A percentile compares a stretch with the other conserved stretches of the same genome.
phyloP scores from a whole-genome alignment of 2,113 vertebrate genomes.

The Tachycineta bicolor region DNA sequence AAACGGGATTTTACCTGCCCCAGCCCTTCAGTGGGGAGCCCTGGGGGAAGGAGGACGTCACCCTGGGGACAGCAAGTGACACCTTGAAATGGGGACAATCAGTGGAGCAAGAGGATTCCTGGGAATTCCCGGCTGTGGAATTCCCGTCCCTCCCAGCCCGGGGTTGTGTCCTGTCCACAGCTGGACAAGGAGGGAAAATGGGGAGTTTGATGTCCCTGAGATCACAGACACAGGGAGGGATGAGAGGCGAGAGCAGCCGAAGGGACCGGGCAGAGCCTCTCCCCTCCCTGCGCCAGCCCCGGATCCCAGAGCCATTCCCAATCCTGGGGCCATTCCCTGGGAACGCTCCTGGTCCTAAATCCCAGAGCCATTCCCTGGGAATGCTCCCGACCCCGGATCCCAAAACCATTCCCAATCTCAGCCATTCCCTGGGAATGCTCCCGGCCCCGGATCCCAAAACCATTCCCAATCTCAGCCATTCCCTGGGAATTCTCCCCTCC shows the following conservation, averaged over 20 bases:
- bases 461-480: neutral
- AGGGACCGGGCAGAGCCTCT: neutral
- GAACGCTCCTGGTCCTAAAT: rapidly evolving
- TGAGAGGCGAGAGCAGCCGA: neutral
- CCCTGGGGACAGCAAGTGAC: neutral
- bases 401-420: neutral
- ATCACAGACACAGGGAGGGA: rapidly evolving
- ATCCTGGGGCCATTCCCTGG: rapidly evolving
- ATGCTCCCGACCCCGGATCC: neutral
- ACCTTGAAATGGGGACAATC: neutral
- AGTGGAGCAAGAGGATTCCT: rapidly evolving
- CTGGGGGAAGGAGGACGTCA: rapidly evolving
- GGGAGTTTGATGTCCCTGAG: neutral
- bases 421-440: neutral
- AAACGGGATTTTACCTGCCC: neutral
- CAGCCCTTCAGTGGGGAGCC: neutral
- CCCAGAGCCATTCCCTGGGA: neutral
- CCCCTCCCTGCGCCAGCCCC: neutral
- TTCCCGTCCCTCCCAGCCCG: neutral
- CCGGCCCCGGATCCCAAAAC: rapidly evolving
- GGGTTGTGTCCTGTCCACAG: neutral
- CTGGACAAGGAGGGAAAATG: neutral
- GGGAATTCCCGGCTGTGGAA: neutral
- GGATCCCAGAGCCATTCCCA: neutral
- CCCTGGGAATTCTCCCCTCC: neutral